phyloP scores from a whole-genome alignment of 1,140 invertebrate species.

The Prorops nasuta region DNA sequence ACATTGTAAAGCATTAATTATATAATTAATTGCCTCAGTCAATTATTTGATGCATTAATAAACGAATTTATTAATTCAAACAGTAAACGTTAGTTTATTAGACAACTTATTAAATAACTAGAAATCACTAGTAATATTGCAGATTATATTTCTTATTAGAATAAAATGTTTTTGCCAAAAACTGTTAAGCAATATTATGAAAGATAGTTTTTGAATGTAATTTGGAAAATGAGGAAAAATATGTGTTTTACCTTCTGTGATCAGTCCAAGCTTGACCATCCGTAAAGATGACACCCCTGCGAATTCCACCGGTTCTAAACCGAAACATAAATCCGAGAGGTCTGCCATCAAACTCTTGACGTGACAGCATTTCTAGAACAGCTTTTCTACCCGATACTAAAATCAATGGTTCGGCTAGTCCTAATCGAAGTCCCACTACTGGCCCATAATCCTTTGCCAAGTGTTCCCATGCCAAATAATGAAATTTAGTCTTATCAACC shows the following conservation, averaged over 20 bases:
- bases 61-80: too few relatives aligned
- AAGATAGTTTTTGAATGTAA: too few relatives aligned
- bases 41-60: too few relatives aligned
- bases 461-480: slow-evolving; percentile 31
- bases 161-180: too few relatives aligned
- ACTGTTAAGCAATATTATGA: too few relatives aligned
- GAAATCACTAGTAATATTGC: too few relatives aligned
- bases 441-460: slow-evolving; percentile 45
- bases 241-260: slow-evolving; percentile 43
- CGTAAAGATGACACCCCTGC: slow-evolving; percentile 43
- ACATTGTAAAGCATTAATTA: too few relatives aligned
- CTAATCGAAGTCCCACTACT: slow-evolving; percentile 40
- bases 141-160: too few relatives aligned
- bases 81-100: too few relatives aligned
- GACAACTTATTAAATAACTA: too few relatives aligned
- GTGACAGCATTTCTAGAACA: slow-evolving; percentile 39
- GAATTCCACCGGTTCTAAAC: slow-evolving; percentile 33
- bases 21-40: too few relatives aligned
- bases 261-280: slow-evolving; percentile 46
- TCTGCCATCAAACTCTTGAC: slow-evolving; percentile 47
- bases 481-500: slow-evolving; percentile 37
- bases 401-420: slow-evolving; percentile 33
- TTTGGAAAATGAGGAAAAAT: too few relatives aligned
- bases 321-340: slow-evolving; percentile 37
- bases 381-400: slow-evolving; percentile 43